Evolutionary conservation across 2,797 vertebrate genomes (phyloP), one percentile per base, ranked within the genome.

Genomic region (Karalla daura): DNA sequence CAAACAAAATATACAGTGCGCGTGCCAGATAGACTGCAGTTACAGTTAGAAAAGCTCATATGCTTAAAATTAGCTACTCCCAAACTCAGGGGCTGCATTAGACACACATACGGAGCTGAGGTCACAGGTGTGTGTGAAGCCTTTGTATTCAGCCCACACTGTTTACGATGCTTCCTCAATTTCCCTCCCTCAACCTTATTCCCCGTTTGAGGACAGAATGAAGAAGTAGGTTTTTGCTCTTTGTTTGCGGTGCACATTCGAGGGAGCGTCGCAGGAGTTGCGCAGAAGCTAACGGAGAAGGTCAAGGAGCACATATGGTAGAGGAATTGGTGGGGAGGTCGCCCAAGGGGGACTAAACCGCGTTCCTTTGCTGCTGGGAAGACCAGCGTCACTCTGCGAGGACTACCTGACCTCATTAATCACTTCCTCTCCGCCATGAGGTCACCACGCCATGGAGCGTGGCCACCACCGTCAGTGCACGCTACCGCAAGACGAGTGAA

Each of bases 361-460:
- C 81, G 71, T 81, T 90, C 59, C 66, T 85, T 76, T 76, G 70
- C 86, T 86, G 76, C 81, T 85, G 80, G 86, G 84, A 90, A 85
- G 86, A 77, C 81, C 78, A 81, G 65, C 83, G 21, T 92, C 86
- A 91, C 87, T n/a, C n/a, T 52, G 59, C 47, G 58, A 86, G 76
- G 85, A 84, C 81, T 87, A 86, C 74, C 86, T 90, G 88, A 90
- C 89, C 90, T 92, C 91, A 91, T 94, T 93, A 92, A 93, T 93
- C 93, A 93, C 90, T 91, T 93, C 90, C 89, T 87, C 73, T 85
- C 30, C 78, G 64, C 72, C 63, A 79, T 91, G 91, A 91, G 89
- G 81, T 93, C 88, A 91, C 80, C 47, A 68, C 43, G 39, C 68
- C 71, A 89, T 75, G 62, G 78, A 78, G 73, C 28, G 49, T 63